Base-by-base conservation (phyloP, 2,797 vertebrate genomes). In the Melopsittacus undulatus region DNA sequence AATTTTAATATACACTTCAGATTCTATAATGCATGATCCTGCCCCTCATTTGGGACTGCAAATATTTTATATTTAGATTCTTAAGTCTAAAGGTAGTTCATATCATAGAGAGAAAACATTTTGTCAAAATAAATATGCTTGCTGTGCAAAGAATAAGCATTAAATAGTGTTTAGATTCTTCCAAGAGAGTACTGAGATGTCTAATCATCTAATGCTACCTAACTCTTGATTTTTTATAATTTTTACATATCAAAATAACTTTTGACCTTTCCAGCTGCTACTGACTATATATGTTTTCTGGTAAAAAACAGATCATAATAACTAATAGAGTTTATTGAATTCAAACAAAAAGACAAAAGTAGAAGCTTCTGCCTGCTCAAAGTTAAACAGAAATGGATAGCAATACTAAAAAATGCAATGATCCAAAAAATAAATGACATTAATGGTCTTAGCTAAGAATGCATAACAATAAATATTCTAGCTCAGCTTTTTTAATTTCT, bases 321-420 rank as follows among this genome's bases (percentile, higher is more conserved):
- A 72, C 59, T 72, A 73, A 38, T 75, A 66, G 22, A 80, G 12
- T 59, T 48, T 78, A 85, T 78, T 90, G 34, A 91, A 83, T 56
- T 56, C 69, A 67, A 92, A 77, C 10, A 66, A 84, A 82, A 87
- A 75, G 19, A 81, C 11, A 32, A 51, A 72, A 91, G 4, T 59
- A 93, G 67, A 81, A 40, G 88, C 11, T 82, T 94, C 45, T 80
- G 22, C 16, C 66, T 79, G 7, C n/a, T 84, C 30, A 62, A 76
- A 87, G 34, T 89, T 94, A 83, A 87, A 90, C 51, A n/a, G 29
- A 92, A 90, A 87, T 48, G 14, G 30, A 62, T 81, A 87, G 18
- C 15, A 45, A 67, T 89, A 78, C 62, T 49, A 68, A 74, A 84
- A 94, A 42, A 76, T 29, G 4, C 36, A 87, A 86, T 45, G 18